Conservation (phyloP, 2,888 invertebrate species). For the Macroteleia sp. region DNA sequence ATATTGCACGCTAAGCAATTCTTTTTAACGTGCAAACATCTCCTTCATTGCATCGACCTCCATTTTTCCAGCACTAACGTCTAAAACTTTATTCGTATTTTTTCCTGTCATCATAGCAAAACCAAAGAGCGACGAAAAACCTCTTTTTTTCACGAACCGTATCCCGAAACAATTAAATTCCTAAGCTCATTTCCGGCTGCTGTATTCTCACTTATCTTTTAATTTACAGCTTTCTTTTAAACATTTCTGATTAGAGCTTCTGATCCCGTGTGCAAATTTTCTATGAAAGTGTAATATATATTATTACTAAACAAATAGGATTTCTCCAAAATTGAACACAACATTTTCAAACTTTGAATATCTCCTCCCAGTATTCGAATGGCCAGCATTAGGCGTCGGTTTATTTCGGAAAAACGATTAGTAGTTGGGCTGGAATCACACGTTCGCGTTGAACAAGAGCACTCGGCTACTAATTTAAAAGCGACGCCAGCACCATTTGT, state of each 20-base stretch:
- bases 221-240: not conserved
- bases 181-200: not conserved
- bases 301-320: not conserved
- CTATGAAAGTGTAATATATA: not conserved
- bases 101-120: not conserved
- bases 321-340: not conserved
- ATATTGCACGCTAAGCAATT: not conserved
- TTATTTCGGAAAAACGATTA: no score
- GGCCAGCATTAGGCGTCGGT: no score
- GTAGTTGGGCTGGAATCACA: no score
- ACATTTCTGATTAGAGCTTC: not conserved
- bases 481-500: no score
- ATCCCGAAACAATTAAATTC: not conserved
- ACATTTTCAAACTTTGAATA: no score
- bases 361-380: no score
- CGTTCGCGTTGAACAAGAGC: no score
- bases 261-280: not conserved
- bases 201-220: not conserved
- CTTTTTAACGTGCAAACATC: not conserved
- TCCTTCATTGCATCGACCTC: no score
- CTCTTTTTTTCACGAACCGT: not conserved
- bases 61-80: not conserved
- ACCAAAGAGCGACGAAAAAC: not conserved
- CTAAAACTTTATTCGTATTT: no score
- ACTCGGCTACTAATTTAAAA: no score